phyloP scores from a whole-genome alignment of 2,888 invertebrate genomes.

The Agelastica alni region DNA sequence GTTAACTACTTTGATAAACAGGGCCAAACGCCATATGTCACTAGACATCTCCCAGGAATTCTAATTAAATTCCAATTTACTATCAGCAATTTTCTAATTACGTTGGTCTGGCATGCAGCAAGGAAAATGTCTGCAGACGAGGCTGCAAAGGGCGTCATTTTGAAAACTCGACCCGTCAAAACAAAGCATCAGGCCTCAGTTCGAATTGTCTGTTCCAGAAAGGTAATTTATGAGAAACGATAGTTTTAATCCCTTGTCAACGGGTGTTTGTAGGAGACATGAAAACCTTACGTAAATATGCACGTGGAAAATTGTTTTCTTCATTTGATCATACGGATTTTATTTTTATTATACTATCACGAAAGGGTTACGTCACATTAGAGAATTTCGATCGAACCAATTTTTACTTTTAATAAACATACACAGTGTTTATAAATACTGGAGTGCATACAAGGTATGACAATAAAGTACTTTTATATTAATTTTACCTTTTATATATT shows the following conservation, averaged over 20 bases:
- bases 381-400: no score
- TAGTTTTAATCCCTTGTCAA: background rate
- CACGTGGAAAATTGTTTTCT: no score
- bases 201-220: constrained; percentile 16
- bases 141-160: constrained; percentile 14
- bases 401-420: no score
- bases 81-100: constrained; percentile 27
- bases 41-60: constrained; percentile 19
- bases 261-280: no score
- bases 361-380: no score
- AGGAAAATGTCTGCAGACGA: constrained; percentile 2
- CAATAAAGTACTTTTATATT: no score
- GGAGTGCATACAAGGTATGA: no score
- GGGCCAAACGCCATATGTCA: constrained; percentile 18
- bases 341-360: no score
- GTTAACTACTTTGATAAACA: constrained; percentile 24
- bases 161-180: constrained; percentile 19
- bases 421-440: no score
- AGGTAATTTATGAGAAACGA: background rate
- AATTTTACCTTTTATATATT: no score
- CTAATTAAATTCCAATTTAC: constrained; percentile 29
- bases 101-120: constrained; percentile 8
- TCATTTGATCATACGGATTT: no score
- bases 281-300: no score
- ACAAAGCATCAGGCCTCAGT: constrained; percentile 14